Evolutionary conservation across 2,797 vertebrate genomes (phyloP), one percentile per base, ranked within the genome.

Genomic region (Periparus ater): DNA sequence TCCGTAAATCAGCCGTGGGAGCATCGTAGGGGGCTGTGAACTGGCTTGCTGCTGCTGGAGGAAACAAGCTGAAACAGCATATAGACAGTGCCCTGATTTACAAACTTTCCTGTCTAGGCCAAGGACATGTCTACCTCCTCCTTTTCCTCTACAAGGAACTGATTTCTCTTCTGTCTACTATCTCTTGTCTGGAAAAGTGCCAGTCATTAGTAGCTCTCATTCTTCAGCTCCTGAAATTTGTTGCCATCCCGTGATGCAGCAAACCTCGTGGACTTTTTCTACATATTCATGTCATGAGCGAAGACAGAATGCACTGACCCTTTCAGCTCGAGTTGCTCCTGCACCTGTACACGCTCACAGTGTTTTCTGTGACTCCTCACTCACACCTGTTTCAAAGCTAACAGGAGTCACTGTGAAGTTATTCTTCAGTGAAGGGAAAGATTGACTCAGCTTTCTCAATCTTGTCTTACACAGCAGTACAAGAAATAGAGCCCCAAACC

Each of bases 1-100:
- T 85, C 5, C 0, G 9, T 58, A 85, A 84, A 55, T 51, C 48
- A 58, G 19, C 75, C 0, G 0, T 36, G n/a, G 75, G 27, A 88
- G 13, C 48, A 70, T n/a, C 71, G 20, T 0, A 18, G 27, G 21
- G 48, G 30, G 26, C 78, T 76, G 34, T 38, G 67, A 92, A 45
- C 47, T 79, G 88, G 14, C 36, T 85, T 5, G 1, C 27, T 5
- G 32, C 27, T 62, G 2, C 60, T 22, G 53, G 22, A 89, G 48
- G 45, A 77, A 88, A 57, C 17, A 44, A 73, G 13, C 23, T 87
- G 60, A 32, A 89, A 25, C 26, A 63, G 47, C 51, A 47, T 0
- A 2, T 7, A 53, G 42, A 17, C 1, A 0, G 20, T 53, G 53
- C 17, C 32, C 77, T 87, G 70, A 74, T 92, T 72, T 89, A 71